Evolutionary conservation across 2,113 vertebrate species (phyloP).

Genomic region (Tyrannus savana): DNA sequence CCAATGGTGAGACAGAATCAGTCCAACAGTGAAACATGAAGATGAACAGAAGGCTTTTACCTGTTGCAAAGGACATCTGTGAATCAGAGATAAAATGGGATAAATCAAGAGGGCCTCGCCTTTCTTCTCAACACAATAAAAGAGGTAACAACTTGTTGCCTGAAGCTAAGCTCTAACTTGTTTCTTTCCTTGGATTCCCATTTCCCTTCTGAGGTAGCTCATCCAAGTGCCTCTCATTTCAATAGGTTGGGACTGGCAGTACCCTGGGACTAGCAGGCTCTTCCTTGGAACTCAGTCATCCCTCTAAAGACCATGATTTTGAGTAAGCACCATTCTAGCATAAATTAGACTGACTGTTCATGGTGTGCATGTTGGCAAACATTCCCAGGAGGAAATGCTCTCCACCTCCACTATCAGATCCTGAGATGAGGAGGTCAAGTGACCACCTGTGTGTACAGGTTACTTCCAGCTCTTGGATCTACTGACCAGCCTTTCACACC

Average conservation of each 20-base stretch:
- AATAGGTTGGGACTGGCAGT: not conserved
- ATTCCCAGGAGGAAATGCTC: not conserved
- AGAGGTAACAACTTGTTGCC: not conserved
- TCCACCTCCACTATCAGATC: not conserved
- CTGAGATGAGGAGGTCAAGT: not conserved
- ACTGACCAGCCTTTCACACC: not conserved
- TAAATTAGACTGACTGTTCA: not conserved
- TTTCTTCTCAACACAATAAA: not conserved
- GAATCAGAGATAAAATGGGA: not conserved
- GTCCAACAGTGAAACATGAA: constrained; percentile 10
- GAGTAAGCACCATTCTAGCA: not conserved
- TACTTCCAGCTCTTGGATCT: not conserved
- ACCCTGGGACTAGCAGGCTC: not conserved
- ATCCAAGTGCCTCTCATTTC: not conserved
- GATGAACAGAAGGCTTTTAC: constrained; percentile 42
- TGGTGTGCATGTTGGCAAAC: rapidly evolving
- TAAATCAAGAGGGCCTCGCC: not conserved
- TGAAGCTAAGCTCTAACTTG: not conserved
- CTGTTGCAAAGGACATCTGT: constrained; percentile 1
- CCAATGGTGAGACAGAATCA: not conserved
- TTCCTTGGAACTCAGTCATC: not conserved
- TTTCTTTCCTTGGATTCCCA: not conserved
- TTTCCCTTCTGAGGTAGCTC: not conserved
- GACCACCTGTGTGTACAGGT: not conserved
- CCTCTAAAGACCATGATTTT: not conserved